Conservation (phyloP, 2,113 vertebrate species). For the Camelus bactrianus region DNA sequence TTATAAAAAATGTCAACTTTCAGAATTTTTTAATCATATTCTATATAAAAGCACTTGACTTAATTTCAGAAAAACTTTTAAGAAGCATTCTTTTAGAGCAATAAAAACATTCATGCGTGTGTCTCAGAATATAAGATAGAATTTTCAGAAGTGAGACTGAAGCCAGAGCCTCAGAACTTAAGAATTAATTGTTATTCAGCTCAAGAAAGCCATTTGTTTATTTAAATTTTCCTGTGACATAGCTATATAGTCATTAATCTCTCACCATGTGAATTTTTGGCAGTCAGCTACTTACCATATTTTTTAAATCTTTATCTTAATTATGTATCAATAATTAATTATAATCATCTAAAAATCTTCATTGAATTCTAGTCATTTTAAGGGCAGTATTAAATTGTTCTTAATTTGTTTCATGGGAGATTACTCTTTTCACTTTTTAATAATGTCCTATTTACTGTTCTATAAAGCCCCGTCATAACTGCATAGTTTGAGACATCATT, state of each 20-base stretch:
- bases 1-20: conserved; percentile 36
- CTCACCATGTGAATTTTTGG: neutral
- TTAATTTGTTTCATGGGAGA: neutral
- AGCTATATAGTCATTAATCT: neutral
- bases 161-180: conserved; percentile 9
- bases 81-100: conserved; percentile 12
- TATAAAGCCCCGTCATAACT: neutral
- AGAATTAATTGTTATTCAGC: neutral
- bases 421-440: conserved; percentile 19
- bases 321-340: conserved; percentile 10
- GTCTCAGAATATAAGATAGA: neutral
- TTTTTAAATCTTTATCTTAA: conserved; percentile 49
- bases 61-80: conserved; percentile 24
- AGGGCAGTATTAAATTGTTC: neutral
- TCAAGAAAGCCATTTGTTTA: neutral
- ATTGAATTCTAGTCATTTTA: conserved; percentile 21
- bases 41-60: neutral
- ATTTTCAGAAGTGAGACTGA: neutral
- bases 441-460: neutral
- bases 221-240: conserved; percentile 13
- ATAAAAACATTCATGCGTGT: neutral
- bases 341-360: conserved; percentile 24
- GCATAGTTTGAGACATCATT: neutral
- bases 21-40: conserved; percentile 29
- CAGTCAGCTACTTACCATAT: neutral